Percentiles rank a stretch among this genome's conserved stretches.
Evolutionary conservation across 2,888 invertebrate genomes (phyloP).

Genomic region (Zhuqinia jingwanae): DNA sequence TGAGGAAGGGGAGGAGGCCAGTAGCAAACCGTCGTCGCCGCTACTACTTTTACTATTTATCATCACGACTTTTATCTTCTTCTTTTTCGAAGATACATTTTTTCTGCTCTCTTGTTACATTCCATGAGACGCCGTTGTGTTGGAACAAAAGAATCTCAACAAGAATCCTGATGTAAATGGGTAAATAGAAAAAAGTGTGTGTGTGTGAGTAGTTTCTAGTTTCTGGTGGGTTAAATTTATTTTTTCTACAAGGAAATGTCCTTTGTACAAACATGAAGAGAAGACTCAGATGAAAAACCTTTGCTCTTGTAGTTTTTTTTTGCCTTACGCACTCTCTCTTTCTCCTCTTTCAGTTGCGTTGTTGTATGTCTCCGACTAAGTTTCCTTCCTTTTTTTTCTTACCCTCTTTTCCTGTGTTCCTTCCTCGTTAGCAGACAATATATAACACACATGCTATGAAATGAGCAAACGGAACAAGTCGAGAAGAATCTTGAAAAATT

Average conservation of each 20-base stretch:
- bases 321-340: conserved; percentile 33
- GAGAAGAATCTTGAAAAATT: no score
- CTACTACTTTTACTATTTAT: conserved; percentile 3
- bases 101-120: conserved; percentile 15
- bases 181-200: conserved; percentile 40
- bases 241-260: conserved; percentile 20
- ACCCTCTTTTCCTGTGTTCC: conserved; percentile 2
- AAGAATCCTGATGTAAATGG: conserved; percentile 26
- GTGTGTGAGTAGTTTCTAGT: not conserved
- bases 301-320: conserved; percentile 6
- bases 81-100: no score
- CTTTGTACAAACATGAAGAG: not conserved
- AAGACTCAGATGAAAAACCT: conserved; percentile 2
- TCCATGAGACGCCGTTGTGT: not conserved
- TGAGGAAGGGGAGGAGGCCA: conserved; percentile 19
- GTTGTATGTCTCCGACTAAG: conserved; percentile 4
- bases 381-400: conserved; percentile 29
- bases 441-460: conserved; percentile 27
- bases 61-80: no score
- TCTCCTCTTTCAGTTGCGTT: no score
- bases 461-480: conserved; percentile 33
- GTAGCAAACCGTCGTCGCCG: not conserved
- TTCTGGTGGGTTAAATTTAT: not conserved
- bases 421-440: conserved; percentile 56
- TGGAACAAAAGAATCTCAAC: not conserved